Base-by-base conservation (phyloP, 2,888 invertebrate species). In the Oscheius sp. region DNA sequence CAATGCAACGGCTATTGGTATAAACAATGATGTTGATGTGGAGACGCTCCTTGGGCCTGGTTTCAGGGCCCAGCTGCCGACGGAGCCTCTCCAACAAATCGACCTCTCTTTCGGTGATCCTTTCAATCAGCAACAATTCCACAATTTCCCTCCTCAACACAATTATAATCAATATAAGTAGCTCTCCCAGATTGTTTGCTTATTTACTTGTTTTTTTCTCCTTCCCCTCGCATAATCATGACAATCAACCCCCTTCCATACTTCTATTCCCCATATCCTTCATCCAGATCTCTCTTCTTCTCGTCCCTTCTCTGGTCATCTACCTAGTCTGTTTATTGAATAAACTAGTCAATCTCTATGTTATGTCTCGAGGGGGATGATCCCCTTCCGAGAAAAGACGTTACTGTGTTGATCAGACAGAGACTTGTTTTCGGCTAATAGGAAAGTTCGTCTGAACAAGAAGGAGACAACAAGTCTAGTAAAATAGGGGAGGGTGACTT, bases 41-140 rank as follows among this genome's bases (percentile, higher is more conserved):
- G 83, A 84, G 51, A 68, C 78, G 12, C 77, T 85, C 5, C 76
- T 85, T 17, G 85, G 84, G 2, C 76, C 82, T 26, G 81, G 81
- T 9, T 84, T 83, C 72, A 70, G 68, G 41, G 74, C 81, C 1
- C 79, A 77, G 54, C 73, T 79, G 8, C 82, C 82, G 6, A 47
- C 65, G 26, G 78, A 82, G 54, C 80, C 82, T 4, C 72, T 80
- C 0, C 83, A 83, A 62, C 82, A 79, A 41, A 66, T 83, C 49
- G 82, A 82, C 63, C 71, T 82, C 26, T 80, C 82, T 12, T 82
- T 82, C 61, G 79, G 81, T 38, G 83, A 83, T 45, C 57, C 64
- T 28, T 70, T 69, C 65, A 51, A 33, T 47, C 59, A 56, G 38
- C 56, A 59, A 30, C 45, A 45, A n/a, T 47, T 33, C 38, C 59